These are phyloP conservation scores for Malurus alboscapulatus DNA, from an alignment of 2,113 vertebrate genomes.

Conservation along the genomic window DNA sequence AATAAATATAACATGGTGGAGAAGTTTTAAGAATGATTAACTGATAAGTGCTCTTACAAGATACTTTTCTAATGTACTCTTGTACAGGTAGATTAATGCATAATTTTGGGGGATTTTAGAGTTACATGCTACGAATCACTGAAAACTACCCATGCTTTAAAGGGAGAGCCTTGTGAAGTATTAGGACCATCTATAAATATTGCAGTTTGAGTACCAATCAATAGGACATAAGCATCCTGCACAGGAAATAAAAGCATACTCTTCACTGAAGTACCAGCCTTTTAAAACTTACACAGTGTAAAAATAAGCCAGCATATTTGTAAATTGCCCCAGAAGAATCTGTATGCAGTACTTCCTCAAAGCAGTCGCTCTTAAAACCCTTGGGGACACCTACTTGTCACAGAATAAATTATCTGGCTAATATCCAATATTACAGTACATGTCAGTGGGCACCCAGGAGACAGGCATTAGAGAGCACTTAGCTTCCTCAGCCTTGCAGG, in stretches of 20 bases:
- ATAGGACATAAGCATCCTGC: neutral
- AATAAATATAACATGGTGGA: neutral
- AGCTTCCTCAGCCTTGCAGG: slow-evolving; percentile 25
- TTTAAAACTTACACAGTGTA: neutral
- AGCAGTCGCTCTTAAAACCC: slow-evolving; percentile 19
- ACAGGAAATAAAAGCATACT: neutral
- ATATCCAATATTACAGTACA: slow-evolving; percentile 39
- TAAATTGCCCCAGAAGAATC: neutral
- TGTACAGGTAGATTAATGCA: neutral
- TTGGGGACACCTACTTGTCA: slow-evolving; percentile 39
- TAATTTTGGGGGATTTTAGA: neutral
- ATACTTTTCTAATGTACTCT: neutral
- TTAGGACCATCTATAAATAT: neutral
- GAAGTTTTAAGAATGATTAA: neutral
- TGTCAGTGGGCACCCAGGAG: slow-evolving; percentile 18
- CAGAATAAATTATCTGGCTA: slow-evolving; percentile 62
- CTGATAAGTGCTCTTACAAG: neutral
- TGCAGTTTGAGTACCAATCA: neutral
- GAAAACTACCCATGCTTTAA: neutral
- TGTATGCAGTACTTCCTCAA: neutral
- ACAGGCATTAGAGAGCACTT: slow-evolving; percentile 28
- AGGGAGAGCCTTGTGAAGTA: neutral
- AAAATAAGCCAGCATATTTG: neutral
- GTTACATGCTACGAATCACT: neutral
- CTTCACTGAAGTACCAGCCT: neutral